These are phyloP conservation scores for Octomys mimax DNA, from an alignment of 2,797 vertebrate genomes.

Conservation along the genomic window DNA sequence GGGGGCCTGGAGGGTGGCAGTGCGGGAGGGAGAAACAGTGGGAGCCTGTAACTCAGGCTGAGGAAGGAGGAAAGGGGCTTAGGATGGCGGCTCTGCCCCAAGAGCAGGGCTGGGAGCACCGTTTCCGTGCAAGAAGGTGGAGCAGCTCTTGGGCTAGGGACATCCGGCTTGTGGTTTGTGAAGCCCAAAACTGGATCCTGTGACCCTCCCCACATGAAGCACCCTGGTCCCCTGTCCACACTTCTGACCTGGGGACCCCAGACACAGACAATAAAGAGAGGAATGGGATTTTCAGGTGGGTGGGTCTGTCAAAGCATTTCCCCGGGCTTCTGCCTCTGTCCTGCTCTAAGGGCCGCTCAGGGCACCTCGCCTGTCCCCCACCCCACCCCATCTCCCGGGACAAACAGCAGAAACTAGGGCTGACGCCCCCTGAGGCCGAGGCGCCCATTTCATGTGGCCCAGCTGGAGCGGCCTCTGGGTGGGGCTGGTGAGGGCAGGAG, in stretches of 20 bases:
- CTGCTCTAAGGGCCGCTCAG: not conserved
- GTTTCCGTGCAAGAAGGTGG: not conserved
- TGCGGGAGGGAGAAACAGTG: not conserved
- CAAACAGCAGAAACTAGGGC: not conserved
- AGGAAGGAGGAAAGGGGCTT: not conserved
- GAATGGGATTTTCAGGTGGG: not conserved
- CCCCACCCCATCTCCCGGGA: too few relatives aligned
- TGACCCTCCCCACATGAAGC: not conserved
- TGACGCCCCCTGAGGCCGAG: not conserved
- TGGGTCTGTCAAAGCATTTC: not conserved
- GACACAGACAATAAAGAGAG: not conserved
- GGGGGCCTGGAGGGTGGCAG: not conserved
- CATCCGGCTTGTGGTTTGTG: not conserved
- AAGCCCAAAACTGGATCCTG: not conserved
- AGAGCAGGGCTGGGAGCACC: not conserved
- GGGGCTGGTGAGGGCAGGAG: not conserved
- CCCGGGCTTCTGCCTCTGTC: too few relatives aligned
- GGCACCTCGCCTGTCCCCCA: not conserved
- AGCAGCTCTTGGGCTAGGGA: not conserved
- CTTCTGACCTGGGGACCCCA: not conserved
- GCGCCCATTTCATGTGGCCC: not conserved
- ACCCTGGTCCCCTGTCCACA: fast-evolving
- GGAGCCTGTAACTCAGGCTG: fast-evolving
- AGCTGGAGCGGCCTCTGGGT: not conserved
- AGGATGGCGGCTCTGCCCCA: not conserved